Percentiles rank a stretch among this genome's conserved stretches.
Evolutionary conservation across 2,888 invertebrate species (phyloP).

Genomic region (Nephrotoma flavescens): DNA sequence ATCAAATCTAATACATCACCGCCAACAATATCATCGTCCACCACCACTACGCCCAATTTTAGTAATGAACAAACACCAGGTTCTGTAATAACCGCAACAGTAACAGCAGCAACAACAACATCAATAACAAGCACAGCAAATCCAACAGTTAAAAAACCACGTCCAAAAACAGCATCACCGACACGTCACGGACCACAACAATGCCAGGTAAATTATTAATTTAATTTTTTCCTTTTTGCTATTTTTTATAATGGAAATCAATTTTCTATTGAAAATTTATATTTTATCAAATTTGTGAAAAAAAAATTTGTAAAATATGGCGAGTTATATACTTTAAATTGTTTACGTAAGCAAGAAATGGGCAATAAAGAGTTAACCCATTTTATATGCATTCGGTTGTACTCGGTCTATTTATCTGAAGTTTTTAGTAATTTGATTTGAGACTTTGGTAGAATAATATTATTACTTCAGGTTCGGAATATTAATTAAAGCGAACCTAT

Average conservation of each 20-base stretch:
- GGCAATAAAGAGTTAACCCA: neutral
- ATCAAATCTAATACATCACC: neutral
- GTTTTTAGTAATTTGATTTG: no score
- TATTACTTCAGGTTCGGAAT: no score
- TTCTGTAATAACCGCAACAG: slow-evolving; percentile 7
- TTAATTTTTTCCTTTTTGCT: neutral
- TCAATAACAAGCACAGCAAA: slow-evolving; percentile 9
- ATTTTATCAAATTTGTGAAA: neutral
- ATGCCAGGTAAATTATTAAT: slow-evolving; percentile 56
- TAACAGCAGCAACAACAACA: slow-evolving; percentile 10
- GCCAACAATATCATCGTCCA: neutral
- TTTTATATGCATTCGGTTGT: neutral
- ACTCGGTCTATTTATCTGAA: neutral
- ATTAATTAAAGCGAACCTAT: no score
- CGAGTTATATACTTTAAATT: neutral
- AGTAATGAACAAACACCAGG: neutral
- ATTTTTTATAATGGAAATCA: neutral
- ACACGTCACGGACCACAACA: slow-evolving; percentile 84
- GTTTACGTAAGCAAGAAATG: neutral
- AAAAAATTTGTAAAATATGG: neutral
- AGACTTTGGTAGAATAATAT: no score
- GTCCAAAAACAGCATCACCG: slow-evolving; percentile 77
- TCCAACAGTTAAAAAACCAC: slow-evolving; percentile 43
- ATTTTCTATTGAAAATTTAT: neutral
- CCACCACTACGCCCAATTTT: neutral